These are phyloP conservation scores for Ormyrus thymus DNA, from an alignment of 2,888 invertebrate species.

Conservation along the genomic window DNA sequence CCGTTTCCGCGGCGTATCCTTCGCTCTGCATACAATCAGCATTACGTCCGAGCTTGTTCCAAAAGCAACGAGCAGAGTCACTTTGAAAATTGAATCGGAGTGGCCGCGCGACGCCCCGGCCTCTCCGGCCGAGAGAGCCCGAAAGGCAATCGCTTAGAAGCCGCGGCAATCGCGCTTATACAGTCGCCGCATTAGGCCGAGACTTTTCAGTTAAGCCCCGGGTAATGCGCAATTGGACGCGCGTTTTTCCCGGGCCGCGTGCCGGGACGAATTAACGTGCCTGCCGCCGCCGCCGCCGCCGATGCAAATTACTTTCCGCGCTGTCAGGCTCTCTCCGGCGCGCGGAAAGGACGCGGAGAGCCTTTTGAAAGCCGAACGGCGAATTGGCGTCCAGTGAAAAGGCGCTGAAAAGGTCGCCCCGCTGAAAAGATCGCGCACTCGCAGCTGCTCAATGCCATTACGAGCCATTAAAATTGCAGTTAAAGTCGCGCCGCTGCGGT, in stretches of 20 bases:
- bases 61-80: slow-evolving; percentile 31
- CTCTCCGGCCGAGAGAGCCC: background rate
- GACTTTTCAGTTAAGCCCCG: slow-evolving; percentile 25
- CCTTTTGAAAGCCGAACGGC: background rate
- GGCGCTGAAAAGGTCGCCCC: too few relatives aligned
- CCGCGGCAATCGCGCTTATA: slow-evolving; percentile 13
- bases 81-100: slow-evolving; percentile 47
- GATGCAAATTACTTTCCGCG: slow-evolving; percentile 62
- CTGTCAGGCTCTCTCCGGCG: background rate
- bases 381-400: too few relatives aligned
- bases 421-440: too few relatives aligned
- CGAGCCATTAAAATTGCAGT: too few relatives aligned
- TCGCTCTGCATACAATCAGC: background rate
- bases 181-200: slow-evolving; percentile 2
- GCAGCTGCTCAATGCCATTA: too few relatives aligned
- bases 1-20: background rate
- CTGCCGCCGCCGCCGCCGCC: slow-evolving; percentile 32
- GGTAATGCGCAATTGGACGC: slow-evolving; percentile 44
- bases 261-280: slow-evolving; percentile 58
- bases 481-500: too few relatives aligned
- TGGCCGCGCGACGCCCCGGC: background rate
- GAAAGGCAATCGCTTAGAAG: slow-evolving; percentile 1
- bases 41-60: too few relatives aligned
- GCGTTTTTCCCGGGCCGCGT: slow-evolving; percentile 4
- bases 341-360: background rate